Percentiles rank a stretch among this genome's conserved stretches.
These are phyloP conservation scores for Athalia circularis DNA, from an alignment of 2,888 invertebrate species.

Conservation along the genomic window DNA sequence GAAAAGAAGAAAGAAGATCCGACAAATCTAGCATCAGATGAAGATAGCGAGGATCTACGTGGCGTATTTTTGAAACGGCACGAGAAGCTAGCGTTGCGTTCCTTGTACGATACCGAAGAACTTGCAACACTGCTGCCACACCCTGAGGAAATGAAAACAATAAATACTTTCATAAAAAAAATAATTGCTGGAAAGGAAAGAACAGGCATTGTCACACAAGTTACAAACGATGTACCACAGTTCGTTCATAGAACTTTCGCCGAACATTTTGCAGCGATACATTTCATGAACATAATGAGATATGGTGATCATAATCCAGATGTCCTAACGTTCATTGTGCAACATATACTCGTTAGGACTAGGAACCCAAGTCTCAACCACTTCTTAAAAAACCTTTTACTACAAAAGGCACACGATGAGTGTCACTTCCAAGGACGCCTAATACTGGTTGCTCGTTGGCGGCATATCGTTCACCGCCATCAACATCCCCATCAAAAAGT, in stretches of 20 bases:
- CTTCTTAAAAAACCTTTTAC: no score
- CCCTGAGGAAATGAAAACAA: background rate
- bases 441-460: no score
- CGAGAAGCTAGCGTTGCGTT: background rate
- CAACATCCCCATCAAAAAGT: no score
- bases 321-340: no score
- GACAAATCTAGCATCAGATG: slow-evolving; percentile 9
- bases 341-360: no score
- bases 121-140: background rate
- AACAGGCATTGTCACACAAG: slow-evolving; percentile 17
- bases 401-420: no score
- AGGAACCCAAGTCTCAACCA: no score
- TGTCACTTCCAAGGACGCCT: no score
- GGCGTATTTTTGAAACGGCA: slow-evolving; percentile 12
- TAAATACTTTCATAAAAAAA: background rate
- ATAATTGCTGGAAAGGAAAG: background rate
- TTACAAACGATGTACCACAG: slow-evolving; percentile 2
- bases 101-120: background rate
- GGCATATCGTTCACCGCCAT: no score
- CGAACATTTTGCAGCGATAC: slow-evolving; percentile 11
- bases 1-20: slow-evolving; percentile 10
- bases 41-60: slow-evolving; percentile 12
- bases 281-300: background rate
- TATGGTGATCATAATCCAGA: background rate
- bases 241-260: slow-evolving; percentile 14